These are phyloP conservation scores for Vireo altiloquus DNA, from an alignment of 2,113 vertebrate genomes.

Conservation along the genomic window DNA sequence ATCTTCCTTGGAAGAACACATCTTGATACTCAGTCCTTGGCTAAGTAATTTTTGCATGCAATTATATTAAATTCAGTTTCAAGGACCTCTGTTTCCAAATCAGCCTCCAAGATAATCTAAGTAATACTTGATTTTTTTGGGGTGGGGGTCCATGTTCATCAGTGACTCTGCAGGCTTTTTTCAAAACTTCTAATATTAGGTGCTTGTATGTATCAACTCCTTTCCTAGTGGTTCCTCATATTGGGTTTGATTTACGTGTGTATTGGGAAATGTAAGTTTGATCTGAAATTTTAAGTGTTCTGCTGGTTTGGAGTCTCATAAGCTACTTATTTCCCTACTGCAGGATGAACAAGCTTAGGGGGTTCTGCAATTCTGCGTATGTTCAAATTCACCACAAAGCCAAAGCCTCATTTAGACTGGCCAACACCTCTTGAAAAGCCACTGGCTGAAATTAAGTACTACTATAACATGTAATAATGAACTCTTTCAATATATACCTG, in stretches of 20 bases:
- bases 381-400: neutral
- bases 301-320: neutral
- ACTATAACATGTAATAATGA: neutral
- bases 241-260: neutral
- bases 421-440: neutral
- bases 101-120: neutral
- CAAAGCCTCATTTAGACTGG: neutral
- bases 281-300: neutral
- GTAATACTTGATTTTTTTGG: neutral
- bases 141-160: neutral
- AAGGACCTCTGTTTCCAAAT: neutral
- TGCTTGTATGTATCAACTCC: neutral
- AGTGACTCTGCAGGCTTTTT: neutral
- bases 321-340: neutral
- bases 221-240: neutral
- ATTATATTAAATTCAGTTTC: neutral
- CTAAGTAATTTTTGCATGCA: neutral
- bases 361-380: neutral
- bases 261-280: neutral
- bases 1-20: neutral
- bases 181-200: rapidly evolving
- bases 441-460: neutral
- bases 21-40: neutral
- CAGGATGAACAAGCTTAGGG: neutral
- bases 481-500: neutral